phyloP scores from a whole-genome alignment of 2,888 invertebrate genomes.

The Allacma fusca region DNA sequence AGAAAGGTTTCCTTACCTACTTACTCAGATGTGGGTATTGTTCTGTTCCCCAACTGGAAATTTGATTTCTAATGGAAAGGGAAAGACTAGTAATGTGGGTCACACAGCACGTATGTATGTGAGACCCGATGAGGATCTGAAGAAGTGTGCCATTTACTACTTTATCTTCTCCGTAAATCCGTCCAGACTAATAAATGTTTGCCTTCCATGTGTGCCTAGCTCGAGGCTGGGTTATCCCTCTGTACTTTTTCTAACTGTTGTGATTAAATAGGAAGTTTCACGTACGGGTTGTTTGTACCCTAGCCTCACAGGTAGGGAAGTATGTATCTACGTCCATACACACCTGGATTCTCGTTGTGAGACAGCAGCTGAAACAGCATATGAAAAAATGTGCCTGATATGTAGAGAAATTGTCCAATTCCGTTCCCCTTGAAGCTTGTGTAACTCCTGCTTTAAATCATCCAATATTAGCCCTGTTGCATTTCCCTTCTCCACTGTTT shows the following conservation, averaged over 20 bases:
- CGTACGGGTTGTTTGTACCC: not conserved
- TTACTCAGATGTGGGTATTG: not conserved
- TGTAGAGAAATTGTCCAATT: no score
- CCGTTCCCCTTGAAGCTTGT: not conserved
- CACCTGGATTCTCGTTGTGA: no score
- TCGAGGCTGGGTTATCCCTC: not conserved
- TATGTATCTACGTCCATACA: no score
- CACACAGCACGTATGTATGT: conserved; percentile 4
- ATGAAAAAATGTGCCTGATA: no score
- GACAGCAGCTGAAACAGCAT: no score
- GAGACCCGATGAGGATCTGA: conserved; percentile 7
- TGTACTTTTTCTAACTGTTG: not conserved
- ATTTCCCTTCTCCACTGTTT: not conserved
- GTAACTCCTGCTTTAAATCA: not conserved
- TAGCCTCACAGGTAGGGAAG: no score
- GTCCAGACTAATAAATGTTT: conserved; percentile 1
- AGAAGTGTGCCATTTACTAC: conserved; percentile 21
- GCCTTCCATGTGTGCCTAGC: conserved; percentile 3
- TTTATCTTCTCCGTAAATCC: conserved; percentile 18
- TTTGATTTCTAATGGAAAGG: conserved; percentile 11
- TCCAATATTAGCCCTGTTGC: not conserved
- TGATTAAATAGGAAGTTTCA: no score
- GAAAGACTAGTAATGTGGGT: not conserved
- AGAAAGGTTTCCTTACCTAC: not conserved
- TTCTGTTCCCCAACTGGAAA: conserved; percentile 17